These are phyloP conservation scores for Acleris cristana DNA, from an alignment of 2,888 invertebrate genomes.

Conservation along the genomic window DNA sequence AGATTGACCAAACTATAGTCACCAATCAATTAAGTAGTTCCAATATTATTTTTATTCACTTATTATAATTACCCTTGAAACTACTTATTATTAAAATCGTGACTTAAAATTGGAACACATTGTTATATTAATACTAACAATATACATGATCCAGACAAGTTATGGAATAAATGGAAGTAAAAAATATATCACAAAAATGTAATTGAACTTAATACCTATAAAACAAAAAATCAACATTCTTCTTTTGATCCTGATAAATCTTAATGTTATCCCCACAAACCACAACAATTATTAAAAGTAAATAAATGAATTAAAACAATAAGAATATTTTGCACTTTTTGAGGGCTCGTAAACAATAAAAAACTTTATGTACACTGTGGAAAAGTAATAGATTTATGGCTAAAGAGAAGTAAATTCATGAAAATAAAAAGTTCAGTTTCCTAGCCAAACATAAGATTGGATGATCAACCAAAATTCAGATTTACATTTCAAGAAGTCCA, in stretches of 20 bases:
- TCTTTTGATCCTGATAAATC: too few relatives aligned
- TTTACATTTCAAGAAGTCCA: too few relatives aligned
- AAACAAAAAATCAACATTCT: constrained; percentile 10
- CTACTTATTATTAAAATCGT: constrained; percentile 6
- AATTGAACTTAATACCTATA: constrained; percentile 11
- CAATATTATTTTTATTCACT: neutral
- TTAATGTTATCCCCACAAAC: constrained; percentile 1
- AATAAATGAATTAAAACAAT: constrained; percentile 3
- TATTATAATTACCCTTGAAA: constrained; percentile 1
- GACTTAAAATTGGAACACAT: constrained; percentile 26
- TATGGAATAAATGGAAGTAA: constrained; percentile 21
- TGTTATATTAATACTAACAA: constrained; percentile 6
- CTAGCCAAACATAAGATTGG: too few relatives aligned
- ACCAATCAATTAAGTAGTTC: too few relatives aligned
- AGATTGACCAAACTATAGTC: too few relatives aligned
- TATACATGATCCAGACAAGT: constrained; percentile 8
- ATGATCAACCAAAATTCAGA: too few relatives aligned
- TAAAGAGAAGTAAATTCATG: too few relatives aligned
- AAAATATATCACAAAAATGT: constrained; percentile 30
- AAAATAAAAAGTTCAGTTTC: too few relatives aligned
- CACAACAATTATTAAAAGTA: constrained; percentile 15
- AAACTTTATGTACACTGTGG: neutral
- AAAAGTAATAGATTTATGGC: too few relatives aligned
- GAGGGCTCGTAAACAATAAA: constrained; percentile 6
- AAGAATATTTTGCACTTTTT: constrained; percentile 17